Base-by-base conservation (phyloP, 2,113 vertebrate genomes). In the Trichechus manatus region DNA sequence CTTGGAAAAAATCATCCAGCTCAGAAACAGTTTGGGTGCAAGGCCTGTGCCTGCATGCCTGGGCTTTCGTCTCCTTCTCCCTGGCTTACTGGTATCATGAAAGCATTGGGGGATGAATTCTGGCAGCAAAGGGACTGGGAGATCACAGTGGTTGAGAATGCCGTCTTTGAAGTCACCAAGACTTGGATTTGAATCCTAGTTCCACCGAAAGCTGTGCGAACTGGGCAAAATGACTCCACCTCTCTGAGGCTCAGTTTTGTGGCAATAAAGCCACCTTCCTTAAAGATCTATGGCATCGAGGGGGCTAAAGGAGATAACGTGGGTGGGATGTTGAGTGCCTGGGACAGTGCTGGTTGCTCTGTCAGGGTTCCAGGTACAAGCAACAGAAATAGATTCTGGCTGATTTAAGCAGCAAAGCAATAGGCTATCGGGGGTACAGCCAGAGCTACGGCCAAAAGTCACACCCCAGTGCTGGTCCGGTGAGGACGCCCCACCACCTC, bases 201-300 rank as follows among this genome's bases (percentile, higher is more conserved):
- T 84, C 75, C 80, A 53, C 17, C n/a, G 1, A 56, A 61, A 85
- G 31, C 83, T 85, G 25, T 63, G 94, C 50, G 88, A 33, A 74
- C 70, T 22, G 56, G 84, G 56, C 23, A 27, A 77, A 85, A 82
- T 36, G 5, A 53, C 5, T 31, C 81, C 23, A 15, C 47, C 22
- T 59, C 31, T 56, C 72, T 9, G 94, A 84, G 25, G 15, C 13
- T 64, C 25, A 4, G 27, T 72, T 88, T 44, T 14, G 47, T 70
- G 56, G 22, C 1, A 0, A 2, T 80, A n/a, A 80, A 42, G 10
- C 15, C n/a, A 9, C 36, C 31, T 79, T 39, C 22, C 68, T 64
- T 44, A 14, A 23, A 47, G 17, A 23, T 11, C 29, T 4, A 1
- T 0, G 2, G 13, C 2, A 23, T 0, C 0, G 6, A 1, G 20